Percentiles rank a stretch among this genome's conserved stretches.
phyloP scores from a whole-genome alignment of 1,140 invertebrate genomes.

The Temnothorax curvispinosus region DNA sequence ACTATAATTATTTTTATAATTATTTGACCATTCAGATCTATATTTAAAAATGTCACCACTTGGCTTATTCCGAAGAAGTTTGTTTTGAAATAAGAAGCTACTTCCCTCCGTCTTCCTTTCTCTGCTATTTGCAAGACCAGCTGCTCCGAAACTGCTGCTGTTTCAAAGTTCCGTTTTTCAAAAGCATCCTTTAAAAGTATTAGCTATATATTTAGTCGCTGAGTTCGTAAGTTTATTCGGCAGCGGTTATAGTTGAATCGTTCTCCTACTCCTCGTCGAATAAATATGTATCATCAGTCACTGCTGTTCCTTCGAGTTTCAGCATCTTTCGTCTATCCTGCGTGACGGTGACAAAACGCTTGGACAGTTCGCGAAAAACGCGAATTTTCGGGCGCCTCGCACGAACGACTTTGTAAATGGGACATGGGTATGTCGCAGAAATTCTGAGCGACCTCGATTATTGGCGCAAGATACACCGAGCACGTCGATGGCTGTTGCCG shows the following conservation, averaged over 20 bases:
- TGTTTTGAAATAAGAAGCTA: neutral
- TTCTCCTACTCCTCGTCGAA: neutral
- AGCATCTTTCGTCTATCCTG: neutral
- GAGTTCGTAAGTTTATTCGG: constrained; percentile 12
- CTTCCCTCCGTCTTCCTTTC: neutral
- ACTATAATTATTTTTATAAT: neutral
- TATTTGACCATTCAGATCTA: neutral
- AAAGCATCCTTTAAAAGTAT: neutral
- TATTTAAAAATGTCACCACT: neutral
- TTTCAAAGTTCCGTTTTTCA: neutral
- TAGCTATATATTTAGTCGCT: neutral
- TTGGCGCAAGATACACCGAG: neutral
- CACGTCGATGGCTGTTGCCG: neutral
- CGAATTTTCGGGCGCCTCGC: neutral
- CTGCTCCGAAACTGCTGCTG: neutral
- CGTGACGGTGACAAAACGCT: neutral
- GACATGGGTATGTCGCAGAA: neutral
- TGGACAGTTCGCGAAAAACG: neutral
- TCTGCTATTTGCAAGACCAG: neutral
- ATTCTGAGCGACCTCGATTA: constrained; percentile 24
- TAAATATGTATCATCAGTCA: neutral
- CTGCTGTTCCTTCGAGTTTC: neutral
- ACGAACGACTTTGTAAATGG: constrained; percentile 17
- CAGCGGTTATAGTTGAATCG: neutral
- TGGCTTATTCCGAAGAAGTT: neutral